Conservation (phyloP, 1,140 invertebrate genomes). For the Hormaphis cornu region DNA sequence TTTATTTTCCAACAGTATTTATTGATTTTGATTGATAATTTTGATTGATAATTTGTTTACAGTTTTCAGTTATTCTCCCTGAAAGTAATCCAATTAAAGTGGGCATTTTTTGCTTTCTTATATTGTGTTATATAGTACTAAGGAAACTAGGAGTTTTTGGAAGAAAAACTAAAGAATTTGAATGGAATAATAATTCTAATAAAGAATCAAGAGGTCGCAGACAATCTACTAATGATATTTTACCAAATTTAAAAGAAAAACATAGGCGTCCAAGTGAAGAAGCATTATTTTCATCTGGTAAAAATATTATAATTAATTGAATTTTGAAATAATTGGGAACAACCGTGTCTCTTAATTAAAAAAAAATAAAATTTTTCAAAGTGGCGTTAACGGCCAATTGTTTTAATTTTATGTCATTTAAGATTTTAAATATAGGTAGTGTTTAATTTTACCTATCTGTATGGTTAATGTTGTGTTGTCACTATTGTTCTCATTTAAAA, state of each 20-base stretch:
- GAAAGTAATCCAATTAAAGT: slow-evolving; percentile 17
- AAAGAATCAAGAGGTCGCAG: slow-evolving; percentile 9
- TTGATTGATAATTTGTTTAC: background rate
- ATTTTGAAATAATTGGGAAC: too few species aligned
- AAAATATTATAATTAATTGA: slow-evolving; percentile 37
- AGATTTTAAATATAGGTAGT: too few species aligned
- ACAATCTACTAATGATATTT: slow-evolving; percentile 35
- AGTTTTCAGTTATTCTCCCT: slow-evolving; percentile 9
- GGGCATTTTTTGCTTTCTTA: background rate
- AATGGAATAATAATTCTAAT: background rate
- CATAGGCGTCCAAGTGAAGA: slow-evolving; percentile 66
- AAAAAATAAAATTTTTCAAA: too few species aligned
- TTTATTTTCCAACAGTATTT: background rate
- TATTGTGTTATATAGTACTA: background rate
- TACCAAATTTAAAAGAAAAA: slow-evolving; percentile 41
- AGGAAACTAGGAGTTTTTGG: background rate
- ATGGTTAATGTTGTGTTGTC: too few species aligned
- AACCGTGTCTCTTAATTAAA: too few species aligned
- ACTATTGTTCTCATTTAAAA: too few species aligned
- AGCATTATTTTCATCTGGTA: slow-evolving; percentile 56
- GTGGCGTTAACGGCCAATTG: too few species aligned
- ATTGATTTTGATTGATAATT: background rate
- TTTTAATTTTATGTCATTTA: too few species aligned
- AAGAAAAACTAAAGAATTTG: background rate
- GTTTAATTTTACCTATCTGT: too few species aligned